Conservation (phyloP, 2,113 vertebrate genomes). For the Tor tambroides region DNA sequence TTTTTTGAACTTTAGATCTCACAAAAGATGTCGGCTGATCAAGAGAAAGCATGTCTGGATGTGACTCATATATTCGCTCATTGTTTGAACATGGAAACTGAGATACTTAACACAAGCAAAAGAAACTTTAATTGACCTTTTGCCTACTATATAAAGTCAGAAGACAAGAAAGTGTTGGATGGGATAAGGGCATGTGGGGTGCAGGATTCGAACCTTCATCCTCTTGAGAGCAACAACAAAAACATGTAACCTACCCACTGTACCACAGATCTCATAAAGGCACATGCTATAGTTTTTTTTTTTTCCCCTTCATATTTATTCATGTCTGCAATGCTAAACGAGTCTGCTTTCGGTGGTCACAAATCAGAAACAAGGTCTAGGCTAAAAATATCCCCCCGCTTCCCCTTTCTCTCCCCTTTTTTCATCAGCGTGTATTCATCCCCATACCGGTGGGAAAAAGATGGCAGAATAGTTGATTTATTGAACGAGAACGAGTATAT, state of each 20-base stretch:
- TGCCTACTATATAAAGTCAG: neutral
- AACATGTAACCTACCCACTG: neutral
- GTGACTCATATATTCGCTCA: neutral
- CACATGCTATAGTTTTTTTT: neutral
- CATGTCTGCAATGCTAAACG: slow-evolving; percentile 62
- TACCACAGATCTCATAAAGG: neutral
- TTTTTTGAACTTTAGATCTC: neutral
- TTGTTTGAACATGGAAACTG: neutral
- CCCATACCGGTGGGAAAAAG: slow-evolving; percentile 72
- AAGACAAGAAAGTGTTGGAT: neutral
- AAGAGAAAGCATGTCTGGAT: neutral
- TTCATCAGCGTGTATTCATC: slow-evolving; percentile 67
- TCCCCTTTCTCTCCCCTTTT: slow-evolving; percentile 65
- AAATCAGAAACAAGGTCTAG: slow-evolving; percentile 62
- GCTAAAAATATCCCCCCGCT: slow-evolving; percentile 76
- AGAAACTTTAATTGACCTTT: neutral
- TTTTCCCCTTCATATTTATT: slow-evolving; percentile 35
- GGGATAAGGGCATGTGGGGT: neutral
- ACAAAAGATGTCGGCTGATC: neutral
- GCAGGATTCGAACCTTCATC: neutral
- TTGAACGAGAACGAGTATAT: slow-evolving; percentile 72
- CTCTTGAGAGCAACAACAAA: neutral
- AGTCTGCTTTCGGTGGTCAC: slow-evolving; percentile 69
- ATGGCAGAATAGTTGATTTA: slow-evolving; percentile 74
- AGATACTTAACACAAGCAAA: neutral